A percentile compares a stretch with the other conserved stretches of the same genome.
These are phyloP conservation scores for Daboia siamensis DNA, from an alignment of 2,113 vertebrate species.

Conservation along the genomic window DNA sequence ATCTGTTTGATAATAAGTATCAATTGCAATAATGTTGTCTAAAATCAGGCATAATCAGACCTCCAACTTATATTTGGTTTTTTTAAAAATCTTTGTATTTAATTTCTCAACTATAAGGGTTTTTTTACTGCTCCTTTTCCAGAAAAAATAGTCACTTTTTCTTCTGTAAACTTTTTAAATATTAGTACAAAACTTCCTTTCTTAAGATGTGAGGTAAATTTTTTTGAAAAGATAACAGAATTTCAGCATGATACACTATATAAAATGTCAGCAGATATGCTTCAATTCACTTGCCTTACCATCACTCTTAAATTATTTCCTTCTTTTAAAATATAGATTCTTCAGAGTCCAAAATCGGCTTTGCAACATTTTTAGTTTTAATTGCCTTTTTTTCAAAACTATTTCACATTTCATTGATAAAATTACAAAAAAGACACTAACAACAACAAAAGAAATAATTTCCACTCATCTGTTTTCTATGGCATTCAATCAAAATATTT, in stretches of 20 bases:
- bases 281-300: neutral
- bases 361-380: conserved; percentile 12
- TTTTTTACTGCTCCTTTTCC: neutral
- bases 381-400: conserved; percentile 33
- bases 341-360: conserved; percentile 21
- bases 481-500: conserved; percentile 68
- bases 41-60: neutral
- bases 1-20: conserved; percentile 11
- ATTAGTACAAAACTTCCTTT: neutral
- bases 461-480: conserved; percentile 58
- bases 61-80: neutral
- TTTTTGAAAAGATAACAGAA: neutral
- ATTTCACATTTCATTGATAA: conserved; percentile 50
- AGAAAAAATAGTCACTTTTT: neutral
- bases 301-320: neutral
- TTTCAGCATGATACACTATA: conserved; percentile 31
- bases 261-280: conserved; percentile 22
- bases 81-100: neutral
- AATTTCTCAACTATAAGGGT: neutral
- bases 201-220: neutral
- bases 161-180: conserved; percentile 7
- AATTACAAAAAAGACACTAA: conserved; percentile 29
- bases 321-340: neutral
- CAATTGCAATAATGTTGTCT: neutral
- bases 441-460: conserved; percentile 42